These are phyloP conservation scores for Stegostoma tigrinum DNA, from an alignment of 2,113 vertebrate species.

Conservation along the genomic window DNA sequence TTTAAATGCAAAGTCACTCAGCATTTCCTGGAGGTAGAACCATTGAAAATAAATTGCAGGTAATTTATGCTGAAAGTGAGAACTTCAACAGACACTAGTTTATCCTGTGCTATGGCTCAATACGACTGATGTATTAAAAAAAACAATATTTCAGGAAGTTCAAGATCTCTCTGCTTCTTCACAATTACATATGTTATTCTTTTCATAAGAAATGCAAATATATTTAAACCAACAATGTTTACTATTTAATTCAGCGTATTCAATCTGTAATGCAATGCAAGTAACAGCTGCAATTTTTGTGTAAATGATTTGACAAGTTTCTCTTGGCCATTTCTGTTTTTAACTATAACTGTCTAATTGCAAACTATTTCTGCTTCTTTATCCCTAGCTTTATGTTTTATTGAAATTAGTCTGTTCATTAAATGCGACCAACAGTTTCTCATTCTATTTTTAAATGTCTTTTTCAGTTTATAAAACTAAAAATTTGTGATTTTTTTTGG, in stretches of 20 bases:
- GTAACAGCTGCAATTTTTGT: neutral
- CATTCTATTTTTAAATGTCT: neutral
- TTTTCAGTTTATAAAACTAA: neutral
- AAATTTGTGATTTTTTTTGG: neutral
- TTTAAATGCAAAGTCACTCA: constrained; percentile 42
- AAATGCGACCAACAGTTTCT: neutral
- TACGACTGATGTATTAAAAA: neutral
- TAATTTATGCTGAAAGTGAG: neutral
- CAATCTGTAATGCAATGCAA: neutral
- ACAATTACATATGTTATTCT: neutral
- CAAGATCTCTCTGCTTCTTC: neutral
- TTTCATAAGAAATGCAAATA: neutral
- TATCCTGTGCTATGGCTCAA: constrained; percentile 7
- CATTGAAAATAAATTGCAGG: neutral
- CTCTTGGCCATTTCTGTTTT: neutral
- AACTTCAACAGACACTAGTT: neutral
- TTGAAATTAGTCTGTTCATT: neutral
- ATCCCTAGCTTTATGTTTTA: neutral
- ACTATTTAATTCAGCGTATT: neutral
- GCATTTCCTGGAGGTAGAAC: neutral
- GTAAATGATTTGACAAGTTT: neutral
- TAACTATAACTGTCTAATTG: neutral
- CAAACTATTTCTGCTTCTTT: neutral
- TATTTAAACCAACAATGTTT: neutral
- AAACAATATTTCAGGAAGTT: neutral